Conservation (phyloP, 2,797 vertebrate genomes). For the Takifugu ocellatus region DNA sequence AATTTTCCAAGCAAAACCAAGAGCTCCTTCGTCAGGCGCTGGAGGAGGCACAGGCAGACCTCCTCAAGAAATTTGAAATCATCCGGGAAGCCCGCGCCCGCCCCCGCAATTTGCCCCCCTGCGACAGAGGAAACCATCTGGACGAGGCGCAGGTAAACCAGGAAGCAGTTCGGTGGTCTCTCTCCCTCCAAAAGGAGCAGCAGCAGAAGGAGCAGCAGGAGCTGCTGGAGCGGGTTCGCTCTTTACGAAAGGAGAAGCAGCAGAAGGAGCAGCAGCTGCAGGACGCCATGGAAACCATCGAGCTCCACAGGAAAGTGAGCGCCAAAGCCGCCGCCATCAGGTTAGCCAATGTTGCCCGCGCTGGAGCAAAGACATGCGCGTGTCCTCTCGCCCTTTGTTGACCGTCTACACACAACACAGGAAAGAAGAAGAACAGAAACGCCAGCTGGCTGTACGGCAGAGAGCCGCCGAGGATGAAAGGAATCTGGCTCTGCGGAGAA, state of each 20-base stretch:
- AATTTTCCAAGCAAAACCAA: constrained; percentile 80
- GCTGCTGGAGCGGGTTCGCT: constrained; percentile 79
- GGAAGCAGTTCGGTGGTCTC: neutral
- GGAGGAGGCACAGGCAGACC: constrained; percentile 77
- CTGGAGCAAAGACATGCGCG: neutral
- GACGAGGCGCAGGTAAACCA: constrained; percentile 83
- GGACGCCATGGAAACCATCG: constrained; percentile 78
- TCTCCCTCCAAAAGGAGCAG: constrained; percentile 85
- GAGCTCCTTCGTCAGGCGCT: constrained; percentile 76
- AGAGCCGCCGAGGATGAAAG: constrained; percentile 64
- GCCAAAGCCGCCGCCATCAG: constrained; percentile 75
- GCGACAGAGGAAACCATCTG: constrained; percentile 71
- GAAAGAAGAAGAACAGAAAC: constrained; percentile 76
- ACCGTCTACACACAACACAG: constrained; percentile 53
- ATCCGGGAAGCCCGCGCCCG: constrained; percentile 77
- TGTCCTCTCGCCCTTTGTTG: too few relatives aligned
- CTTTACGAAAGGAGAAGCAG: constrained; percentile 71
- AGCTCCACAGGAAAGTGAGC: constrained; percentile 72
- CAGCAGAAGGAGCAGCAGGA: constrained; percentile 86
- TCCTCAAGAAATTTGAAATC: constrained; percentile 77
- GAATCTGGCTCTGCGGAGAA: constrained; percentile 73
- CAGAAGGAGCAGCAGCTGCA: constrained; percentile 72
- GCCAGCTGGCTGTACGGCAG: constrained; percentile 34
- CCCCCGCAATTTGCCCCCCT: constrained; percentile 71
- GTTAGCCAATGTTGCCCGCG: constrained; percentile 56